These are phyloP conservation scores for Sus scrofa DNA, from an alignment of 2,113 vertebrate species.

Conservation along the genomic window DNA sequence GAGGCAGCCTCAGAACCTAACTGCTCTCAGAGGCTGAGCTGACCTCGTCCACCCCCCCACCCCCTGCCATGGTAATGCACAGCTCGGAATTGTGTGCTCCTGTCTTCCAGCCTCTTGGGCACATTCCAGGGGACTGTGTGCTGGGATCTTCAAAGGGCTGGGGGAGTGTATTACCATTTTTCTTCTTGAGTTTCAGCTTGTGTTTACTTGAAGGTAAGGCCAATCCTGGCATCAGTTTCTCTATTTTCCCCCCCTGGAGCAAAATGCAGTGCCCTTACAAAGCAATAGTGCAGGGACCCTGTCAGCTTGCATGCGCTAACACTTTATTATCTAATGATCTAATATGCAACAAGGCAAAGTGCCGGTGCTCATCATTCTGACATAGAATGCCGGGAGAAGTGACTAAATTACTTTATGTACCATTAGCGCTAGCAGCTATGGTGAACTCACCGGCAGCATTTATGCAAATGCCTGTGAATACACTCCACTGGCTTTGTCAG, in stretches of 20 bases:
- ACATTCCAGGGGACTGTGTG: neutral
- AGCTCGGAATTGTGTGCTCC: no score
- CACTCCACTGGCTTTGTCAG: conserved; percentile 90
- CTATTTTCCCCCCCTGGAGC: conserved; percentile 80
- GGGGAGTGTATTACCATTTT: neutral
- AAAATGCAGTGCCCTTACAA: conserved; percentile 84
- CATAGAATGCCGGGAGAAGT: conserved; percentile 90
- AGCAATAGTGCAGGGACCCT: conserved; percentile 87
- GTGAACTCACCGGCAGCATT: conserved; percentile 89
- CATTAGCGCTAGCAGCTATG: conserved; percentile 89
- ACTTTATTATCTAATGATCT: conserved; percentile 94
- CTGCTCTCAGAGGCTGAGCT: neutral
- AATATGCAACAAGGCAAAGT: conserved; percentile 92
- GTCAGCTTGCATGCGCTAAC: conserved; percentile 89
- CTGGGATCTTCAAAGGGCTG: neutral
- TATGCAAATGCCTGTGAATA: conserved; percentile 91
- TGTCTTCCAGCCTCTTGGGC: neutral
- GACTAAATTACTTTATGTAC: conserved; percentile 93
- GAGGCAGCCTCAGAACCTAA: neutral
- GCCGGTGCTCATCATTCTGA: conserved; percentile 90
- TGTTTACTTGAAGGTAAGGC: conserved; percentile 82
- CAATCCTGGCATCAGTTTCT: conserved; percentile 86
- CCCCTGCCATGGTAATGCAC: accelerated
- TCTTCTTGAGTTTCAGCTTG: conserved; percentile 66
- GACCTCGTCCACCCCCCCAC: no score